Conservation (phyloP, 2,888 invertebrate species). For the Bombylius major region DNA sequence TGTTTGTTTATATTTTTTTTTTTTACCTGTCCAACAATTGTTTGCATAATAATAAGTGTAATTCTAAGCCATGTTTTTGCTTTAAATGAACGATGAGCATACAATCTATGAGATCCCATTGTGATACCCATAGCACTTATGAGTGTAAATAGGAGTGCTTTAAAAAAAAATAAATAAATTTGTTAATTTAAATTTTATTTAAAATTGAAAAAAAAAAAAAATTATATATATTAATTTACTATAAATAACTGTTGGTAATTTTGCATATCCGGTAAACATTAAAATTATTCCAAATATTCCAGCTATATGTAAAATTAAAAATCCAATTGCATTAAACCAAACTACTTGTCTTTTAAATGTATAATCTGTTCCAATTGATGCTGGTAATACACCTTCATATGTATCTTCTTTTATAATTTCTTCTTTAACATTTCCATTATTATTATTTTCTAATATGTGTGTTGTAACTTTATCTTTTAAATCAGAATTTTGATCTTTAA, state of each 20-base stretch:
- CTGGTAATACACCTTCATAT: slow-evolving; percentile 19
- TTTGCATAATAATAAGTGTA: slow-evolving; percentile 51
- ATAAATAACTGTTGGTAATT: slow-evolving; percentile 27
- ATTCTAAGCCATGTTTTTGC: slow-evolving; percentile 49
- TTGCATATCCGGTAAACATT: slow-evolving; percentile 19
- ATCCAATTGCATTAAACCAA: slow-evolving; percentile 50
- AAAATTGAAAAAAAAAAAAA: slow-evolving; percentile 7
- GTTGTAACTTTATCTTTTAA: slow-evolving; percentile 7
- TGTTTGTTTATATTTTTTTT: too few relatives aligned
- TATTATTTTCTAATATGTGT: slow-evolving; percentile 8
- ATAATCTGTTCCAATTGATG: slow-evolving; percentile 40
- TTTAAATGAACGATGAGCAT: slow-evolving; percentile 67
- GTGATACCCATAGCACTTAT: slow-evolving; percentile 50
- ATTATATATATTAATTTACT: slow-evolving; percentile 27
- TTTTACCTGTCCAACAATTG: slow-evolving; percentile 63
- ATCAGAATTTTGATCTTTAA: not conserved
- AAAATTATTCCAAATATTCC: slow-evolving; percentile 21
- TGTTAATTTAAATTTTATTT: not conserved
- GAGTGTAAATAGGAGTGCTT: slow-evolving; percentile 21
- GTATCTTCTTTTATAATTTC: slow-evolving; percentile 5
- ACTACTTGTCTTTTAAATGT: slow-evolving; percentile 42
- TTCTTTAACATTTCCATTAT: slow-evolving; percentile 10
- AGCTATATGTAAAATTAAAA: slow-evolving; percentile 42
- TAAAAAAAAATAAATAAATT: slow-evolving; percentile 7
- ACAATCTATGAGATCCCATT: slow-evolving; percentile 69